Evolutionary conservation across 2,797 vertebrate species (phyloP).

Genomic region (Vipera ursinii): DNA sequence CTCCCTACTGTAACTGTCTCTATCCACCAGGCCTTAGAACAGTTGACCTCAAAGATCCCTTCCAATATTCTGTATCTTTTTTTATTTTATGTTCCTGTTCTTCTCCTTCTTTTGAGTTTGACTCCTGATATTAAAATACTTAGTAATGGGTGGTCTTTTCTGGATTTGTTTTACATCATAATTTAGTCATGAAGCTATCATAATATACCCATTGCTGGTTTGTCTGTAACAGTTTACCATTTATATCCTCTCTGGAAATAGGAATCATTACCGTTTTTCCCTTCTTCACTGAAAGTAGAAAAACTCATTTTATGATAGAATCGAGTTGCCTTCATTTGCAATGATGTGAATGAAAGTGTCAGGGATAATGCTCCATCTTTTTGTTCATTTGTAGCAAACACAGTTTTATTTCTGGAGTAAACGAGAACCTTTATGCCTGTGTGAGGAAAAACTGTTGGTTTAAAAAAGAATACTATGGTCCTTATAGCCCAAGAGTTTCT

Average conservation of each 20-base stretch:
- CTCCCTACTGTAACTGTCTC: background rate
- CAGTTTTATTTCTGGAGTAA: background rate
- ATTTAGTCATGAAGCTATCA: background rate
- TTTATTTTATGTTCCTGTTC: background rate
- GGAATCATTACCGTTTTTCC: background rate
- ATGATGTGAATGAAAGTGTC: background rate
- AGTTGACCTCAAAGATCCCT: background rate
- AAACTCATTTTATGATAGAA: background rate
- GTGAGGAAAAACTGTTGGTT: rapidly evolving
- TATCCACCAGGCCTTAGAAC: background rate
- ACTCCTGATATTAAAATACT: no score
- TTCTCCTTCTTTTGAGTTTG: background rate
- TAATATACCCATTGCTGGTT: background rate
- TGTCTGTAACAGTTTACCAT: background rate
- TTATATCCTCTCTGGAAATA: background rate
- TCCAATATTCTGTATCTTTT: background rate
- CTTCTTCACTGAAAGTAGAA: background rate
- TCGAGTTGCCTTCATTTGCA: background rate
- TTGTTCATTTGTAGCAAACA: rapidly evolving
- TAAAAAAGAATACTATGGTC: background rate
- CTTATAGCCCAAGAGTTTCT: background rate
- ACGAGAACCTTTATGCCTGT: rapidly evolving
- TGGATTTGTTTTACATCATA: background rate
- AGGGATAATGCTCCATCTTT: rapidly evolving
- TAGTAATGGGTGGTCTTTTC: background rate